Evolutionary conservation across 2,797 vertebrate species (phyloP).

Genomic region (Sebastiscus albofasciatus): DNA sequence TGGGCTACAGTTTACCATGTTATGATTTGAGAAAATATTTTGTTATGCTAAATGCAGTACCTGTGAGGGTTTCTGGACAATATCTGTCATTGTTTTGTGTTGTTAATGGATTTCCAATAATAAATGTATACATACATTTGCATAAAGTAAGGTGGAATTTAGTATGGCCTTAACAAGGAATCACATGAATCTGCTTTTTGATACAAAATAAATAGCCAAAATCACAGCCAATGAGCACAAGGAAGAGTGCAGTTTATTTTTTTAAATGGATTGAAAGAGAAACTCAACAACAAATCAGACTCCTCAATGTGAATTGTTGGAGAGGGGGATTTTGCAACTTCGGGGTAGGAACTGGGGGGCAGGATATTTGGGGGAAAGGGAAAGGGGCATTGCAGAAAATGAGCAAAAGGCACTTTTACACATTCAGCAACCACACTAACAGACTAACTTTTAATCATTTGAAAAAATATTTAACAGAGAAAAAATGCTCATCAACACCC

Average conservation of each 20-base stretch:
- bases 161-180: neutral
- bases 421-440: conserved; percentile 55
- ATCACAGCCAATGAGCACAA: conserved; percentile 2
- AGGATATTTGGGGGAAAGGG: neutral
- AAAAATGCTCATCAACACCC: conserved; percentile 18
- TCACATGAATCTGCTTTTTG: neutral
- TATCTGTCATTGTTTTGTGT: no score
- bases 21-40: neutral
- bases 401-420: conserved; percentile 82
- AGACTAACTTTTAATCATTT: conserved; percentile 19
- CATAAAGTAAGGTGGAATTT: neutral
- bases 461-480: neutral
- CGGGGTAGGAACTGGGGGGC: neutral
- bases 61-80: no score
- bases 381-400: conserved; percentile 20
- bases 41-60: neutral
- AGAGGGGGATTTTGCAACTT: neutral
- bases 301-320: neutral
- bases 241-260: conserved; percentile 66
- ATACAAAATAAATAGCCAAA: neutral
- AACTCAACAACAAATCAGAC: conserved; percentile 30
- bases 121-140: neutral
- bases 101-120: no score
- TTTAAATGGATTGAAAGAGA: conserved; percentile 47
- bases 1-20: neutral